Evolutionary conservation across 2,797 vertebrate genomes (phyloP).

Genomic region (Dipus sagitta): DNA sequence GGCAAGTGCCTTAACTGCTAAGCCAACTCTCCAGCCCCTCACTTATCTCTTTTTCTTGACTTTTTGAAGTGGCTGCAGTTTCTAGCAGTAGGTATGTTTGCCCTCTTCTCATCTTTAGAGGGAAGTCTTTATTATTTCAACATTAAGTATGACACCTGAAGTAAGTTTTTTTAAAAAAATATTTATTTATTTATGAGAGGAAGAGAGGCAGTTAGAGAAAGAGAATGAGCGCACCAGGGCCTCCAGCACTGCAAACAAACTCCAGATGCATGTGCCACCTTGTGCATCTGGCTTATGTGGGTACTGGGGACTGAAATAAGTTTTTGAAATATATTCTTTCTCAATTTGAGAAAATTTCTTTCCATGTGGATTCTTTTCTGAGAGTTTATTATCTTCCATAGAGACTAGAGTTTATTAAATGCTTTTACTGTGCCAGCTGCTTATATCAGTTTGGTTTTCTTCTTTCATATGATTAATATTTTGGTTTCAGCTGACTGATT

Average conservation of each 20-base stretch:
- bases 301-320: not conserved
- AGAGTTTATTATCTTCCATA: not conserved
- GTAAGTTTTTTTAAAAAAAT: not conserved
- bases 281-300: too few relatives aligned
- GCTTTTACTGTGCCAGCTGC: not conserved
- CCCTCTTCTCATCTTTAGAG: not conserved
- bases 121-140: not conserved
- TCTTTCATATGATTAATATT: slow-evolving; percentile 8
- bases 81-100: not conserved
- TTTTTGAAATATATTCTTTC: not conserved
- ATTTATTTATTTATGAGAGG: too few relatives aligned
- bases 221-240: too few relatives aligned
- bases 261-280: too few relatives aligned
- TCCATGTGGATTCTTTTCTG: not conserved
- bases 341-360: not conserved
- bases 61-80: not conserved
- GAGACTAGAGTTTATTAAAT: not conserved
- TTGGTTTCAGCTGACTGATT: not conserved
- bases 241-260: too few relatives aligned
- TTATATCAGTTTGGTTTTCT: slow-evolving; percentile 6
- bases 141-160: not conserved
- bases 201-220: too few relatives aligned
- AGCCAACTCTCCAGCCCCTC: too few relatives aligned
- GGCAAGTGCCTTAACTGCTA: too few relatives aligned
- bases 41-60: not conserved